Evolutionary conservation across 1,140 invertebrate genomes (phyloP), one percentile per base, ranked within the genome.

Genomic region (Drosophila repleta): DNA sequence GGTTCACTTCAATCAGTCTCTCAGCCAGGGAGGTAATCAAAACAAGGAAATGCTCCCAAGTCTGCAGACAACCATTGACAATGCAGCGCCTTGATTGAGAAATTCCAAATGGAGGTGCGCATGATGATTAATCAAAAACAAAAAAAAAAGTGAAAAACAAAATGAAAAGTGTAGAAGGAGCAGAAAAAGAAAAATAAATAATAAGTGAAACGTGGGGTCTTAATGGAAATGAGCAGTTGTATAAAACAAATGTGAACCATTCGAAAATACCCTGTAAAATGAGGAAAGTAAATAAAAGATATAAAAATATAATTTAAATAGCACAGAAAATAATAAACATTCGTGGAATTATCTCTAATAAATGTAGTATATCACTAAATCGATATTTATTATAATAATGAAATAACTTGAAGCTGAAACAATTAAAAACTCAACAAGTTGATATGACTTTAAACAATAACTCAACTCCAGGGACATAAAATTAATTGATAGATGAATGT

Each of bases 91-190:
- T 62, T 74, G 74, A 84, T 84, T 84, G 81, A 64, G 62, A 67
- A 81, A 74, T 61, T 64, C 10, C 43, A 55, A 61, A 62, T 45
- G 29, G 35, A 57, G 68, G 61, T 51, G 52, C 43, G 53, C 62
- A 52, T 45, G 60, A 84, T 84, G 80, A 84, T 84, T 85, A 85
- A 85, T 85, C 81, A 64, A 76, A 85, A 85, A 56, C 4, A 39
- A 64, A 76, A 85, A 80, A 57, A 17, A 43, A 39, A 29, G 6
- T 6, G 60, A 70, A 68, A 15, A 39, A 17, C 32, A 17, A n/a
- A 32, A 46, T 17, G 13, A 48, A 15, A 15, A 15, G 8, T 24
- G 10, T 43, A n/a, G 62, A 45, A 56, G 26, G 41, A 65, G 52
- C 17, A 56, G 17, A 32, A 52, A 56, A 61, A 61, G 64, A 64